phyloP scores from a whole-genome alignment of 2,888 invertebrate species.

The Noctua pronuba region DNA sequence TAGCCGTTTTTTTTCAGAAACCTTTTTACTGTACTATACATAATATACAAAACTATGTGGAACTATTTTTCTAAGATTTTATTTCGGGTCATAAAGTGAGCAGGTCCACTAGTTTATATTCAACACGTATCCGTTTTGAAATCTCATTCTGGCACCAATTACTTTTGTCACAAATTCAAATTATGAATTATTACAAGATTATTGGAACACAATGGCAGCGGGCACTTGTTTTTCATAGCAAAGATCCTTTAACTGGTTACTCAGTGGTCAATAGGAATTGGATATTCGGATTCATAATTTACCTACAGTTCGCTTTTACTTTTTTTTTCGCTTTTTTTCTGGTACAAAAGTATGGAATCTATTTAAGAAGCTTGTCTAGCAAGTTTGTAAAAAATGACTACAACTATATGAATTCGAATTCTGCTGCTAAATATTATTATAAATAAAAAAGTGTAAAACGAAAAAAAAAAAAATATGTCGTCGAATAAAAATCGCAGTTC shows the following conservation, averaged over 20 bases:
- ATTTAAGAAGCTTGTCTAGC: no score
- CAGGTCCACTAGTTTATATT: neutral
- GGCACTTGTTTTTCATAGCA: neutral
- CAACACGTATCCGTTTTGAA: neutral
- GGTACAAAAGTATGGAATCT: no score
- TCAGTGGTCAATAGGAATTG: neutral
- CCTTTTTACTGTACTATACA: neutral
- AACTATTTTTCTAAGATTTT: neutral
- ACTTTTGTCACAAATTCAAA: conserved; percentile 36
- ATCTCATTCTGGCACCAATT: neutral
- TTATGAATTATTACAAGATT: conserved; percentile 7
- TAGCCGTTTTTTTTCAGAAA: neutral
- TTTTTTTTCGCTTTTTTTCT: no score
- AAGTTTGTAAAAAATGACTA: no score
- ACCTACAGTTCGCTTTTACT: no score
- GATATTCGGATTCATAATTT: neutral
- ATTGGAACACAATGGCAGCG: conserved; percentile 26
- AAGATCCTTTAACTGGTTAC: neutral
- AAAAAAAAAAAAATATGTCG: neutral
- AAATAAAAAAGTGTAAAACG: neutral
- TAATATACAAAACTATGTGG: neutral
- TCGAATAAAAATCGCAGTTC: neutral
- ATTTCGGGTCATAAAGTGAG: neutral
- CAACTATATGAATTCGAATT: no score
- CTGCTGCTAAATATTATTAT: no score